Conservation (phyloP, 1,140 invertebrate species). For the Hesperophylax magnus region DNA sequence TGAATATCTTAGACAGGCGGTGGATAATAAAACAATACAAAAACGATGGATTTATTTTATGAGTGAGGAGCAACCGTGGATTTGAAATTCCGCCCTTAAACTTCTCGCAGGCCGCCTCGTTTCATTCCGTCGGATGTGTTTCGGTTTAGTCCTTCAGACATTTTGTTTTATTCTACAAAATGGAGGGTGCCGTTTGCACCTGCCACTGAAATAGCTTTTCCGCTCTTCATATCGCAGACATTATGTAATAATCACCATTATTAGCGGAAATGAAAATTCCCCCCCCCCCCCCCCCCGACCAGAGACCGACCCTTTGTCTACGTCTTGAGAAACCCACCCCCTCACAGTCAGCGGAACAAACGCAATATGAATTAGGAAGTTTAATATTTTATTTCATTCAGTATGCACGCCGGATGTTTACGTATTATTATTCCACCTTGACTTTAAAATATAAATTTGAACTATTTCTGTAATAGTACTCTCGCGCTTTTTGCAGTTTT, state of each 20-base stretch:
- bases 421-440: no score
- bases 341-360: background rate
- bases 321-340: constrained; percentile 13
- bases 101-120: background rate
- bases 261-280: constrained; percentile 54
- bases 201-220: constrained; percentile 39
- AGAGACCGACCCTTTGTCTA: constrained; percentile 27
- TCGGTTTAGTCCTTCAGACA: constrained; percentile 45
- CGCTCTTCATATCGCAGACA: constrained; percentile 42
- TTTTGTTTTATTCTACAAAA: constrained; percentile 44
- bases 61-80: constrained; percentile 16
- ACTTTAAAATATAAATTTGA: no score
- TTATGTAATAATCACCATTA: constrained; percentile 52
- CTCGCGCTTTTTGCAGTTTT: no score
- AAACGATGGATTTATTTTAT: constrained; percentile 25
- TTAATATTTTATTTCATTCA: constrained; percentile 28
- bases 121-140: constrained; percentile 18
- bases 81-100: constrained; percentile 12
- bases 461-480: no score
- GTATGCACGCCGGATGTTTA: background rate
- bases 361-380: constrained; percentile 42
- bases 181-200: constrained; percentile 46
- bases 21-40: constrained; percentile 30
- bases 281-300: background rate
- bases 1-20: constrained; percentile 14